phyloP scores from a whole-genome alignment of 2,797 vertebrate species.

The Enteromius afrohamiltoni region DNA sequence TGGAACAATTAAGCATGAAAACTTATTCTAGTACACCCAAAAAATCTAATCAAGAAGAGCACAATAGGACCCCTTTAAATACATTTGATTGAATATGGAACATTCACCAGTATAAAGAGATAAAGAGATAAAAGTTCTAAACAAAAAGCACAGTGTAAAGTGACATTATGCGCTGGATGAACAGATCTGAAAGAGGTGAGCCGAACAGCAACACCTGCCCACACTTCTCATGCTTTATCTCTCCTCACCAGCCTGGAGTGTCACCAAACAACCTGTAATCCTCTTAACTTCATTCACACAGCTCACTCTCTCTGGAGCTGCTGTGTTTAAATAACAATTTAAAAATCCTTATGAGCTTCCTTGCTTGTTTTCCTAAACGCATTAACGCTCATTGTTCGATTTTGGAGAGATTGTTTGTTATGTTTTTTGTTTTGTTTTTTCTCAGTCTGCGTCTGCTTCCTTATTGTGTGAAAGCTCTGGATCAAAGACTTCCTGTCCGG shows the following conservation, averaged over 20 bases:
- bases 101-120: not conserved
- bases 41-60: not conserved
- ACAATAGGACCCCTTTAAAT: not conserved
- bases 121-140: slow-evolving; percentile 31
- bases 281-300: slow-evolving; percentile 75
- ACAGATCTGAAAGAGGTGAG: slow-evolving; percentile 62
- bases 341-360: slow-evolving; percentile 62
- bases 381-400: slow-evolving; percentile 58
- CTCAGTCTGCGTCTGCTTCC: slow-evolving; percentile 11
- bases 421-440: slow-evolving; percentile 23
- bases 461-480: slow-evolving; percentile 27
- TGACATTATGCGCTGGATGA: slow-evolving; percentile 42
- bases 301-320: slow-evolving; percentile 58
- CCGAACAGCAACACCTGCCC: slow-evolving; percentile 67
- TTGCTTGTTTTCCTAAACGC: slow-evolving; percentile 57
- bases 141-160: slow-evolving; percentile 59
- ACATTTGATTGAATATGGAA: not conserved
- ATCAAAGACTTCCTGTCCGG: slow-evolving; percentile 57
- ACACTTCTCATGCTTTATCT: slow-evolving; percentile 71
- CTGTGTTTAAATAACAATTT: slow-evolving; percentile 66
- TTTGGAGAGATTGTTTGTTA: slow-evolving; percentile 40
- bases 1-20: not conserved
- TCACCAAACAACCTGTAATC: slow-evolving; percentile 79
- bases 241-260: slow-evolving; percentile 71
- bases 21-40: not conserved